Base-by-base conservation (phyloP, 2,888 invertebrate species). In the Epinotia ramella region DNA sequence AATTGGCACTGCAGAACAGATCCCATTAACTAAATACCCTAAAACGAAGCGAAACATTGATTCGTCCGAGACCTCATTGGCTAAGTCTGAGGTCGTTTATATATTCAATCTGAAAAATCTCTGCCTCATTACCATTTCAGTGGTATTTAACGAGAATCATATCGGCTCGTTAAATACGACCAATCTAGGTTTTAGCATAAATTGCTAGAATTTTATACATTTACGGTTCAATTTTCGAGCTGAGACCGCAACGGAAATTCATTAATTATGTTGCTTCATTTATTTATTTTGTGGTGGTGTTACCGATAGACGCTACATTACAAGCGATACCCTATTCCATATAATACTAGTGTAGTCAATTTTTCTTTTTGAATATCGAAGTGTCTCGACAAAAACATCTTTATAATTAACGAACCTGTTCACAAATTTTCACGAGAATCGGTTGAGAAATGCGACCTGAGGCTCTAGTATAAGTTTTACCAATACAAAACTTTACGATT, bases 41-140 rank as follows among this genome's bases (percentile, higher is more conserved):
- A 60, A 46, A 60, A 46, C 59, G 68, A 68, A 57, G 40, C 24
- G 28, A 46, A 69, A 44, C 69, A 69, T 69, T 69, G 69, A 60
- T 69, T 59, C 59, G 24, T 69, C 5, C 59, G 44, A 60, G 59
- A 46, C 69, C 46, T 69, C n/a, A n/a, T n/a, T 13, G 59, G 12
- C 57, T 59, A n/a, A n/a, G 44, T 59, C 59, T 46, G 24, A 44
- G 40, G 24, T 69, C 46, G 69, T 60, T 69, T 28, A 60, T 60
- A 69, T 60, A 69, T 69, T 69, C 69, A 69, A 24, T 24, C 59
- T 46, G 46, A 24, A 69, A 68, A 68, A 68, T 46, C 7, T 20
- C 46, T 12, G 4, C 46, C 59, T 59, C 68, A 68, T 68, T 68
- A 59, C n/a, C 40, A 68, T 57, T 59, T 57, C n/a, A 40, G 40